Conservation (phyloP, 2,797 vertebrate genomes). For the Silurus lanzhouensis region DNA sequence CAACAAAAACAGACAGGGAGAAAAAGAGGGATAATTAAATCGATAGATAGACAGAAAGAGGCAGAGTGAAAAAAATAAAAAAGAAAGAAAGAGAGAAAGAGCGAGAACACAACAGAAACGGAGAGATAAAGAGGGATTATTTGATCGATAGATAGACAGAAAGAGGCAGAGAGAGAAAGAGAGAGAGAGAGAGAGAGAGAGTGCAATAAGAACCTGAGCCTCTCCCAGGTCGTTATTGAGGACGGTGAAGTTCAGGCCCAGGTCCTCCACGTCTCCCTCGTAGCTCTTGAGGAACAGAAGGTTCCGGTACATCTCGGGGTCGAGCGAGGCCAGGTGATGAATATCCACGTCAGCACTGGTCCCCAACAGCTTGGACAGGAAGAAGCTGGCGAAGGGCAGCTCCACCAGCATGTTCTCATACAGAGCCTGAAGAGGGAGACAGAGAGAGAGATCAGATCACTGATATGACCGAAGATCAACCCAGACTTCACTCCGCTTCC, state of each 20-base stretch:
- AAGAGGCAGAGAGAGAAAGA: conserved; percentile 7
- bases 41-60: not conserved
- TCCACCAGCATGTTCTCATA: conserved; percentile 99
- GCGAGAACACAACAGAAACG: conserved; percentile 40
- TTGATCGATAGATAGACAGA: not conserved
- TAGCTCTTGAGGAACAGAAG: conserved; percentile 98
- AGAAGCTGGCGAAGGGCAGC: conserved; percentile 96
- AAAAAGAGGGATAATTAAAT: not conserved
- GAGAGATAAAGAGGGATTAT: conserved; percentile 39
- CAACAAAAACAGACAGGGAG: not conserved
- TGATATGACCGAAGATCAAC: not conserved
- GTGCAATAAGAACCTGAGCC: conserved; percentile 81
- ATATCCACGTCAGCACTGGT: conserved; percentile 98
- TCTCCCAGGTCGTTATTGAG: conserved; percentile 98
- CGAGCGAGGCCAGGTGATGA: conserved; percentile 94
- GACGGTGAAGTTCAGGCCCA: conserved; percentile 96
- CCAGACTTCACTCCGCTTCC: not conserved
- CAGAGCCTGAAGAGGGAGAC: conserved; percentile 78
- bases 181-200: not conserved
- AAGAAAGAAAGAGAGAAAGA: not conserved
- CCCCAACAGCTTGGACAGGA: conserved; percentile 94
- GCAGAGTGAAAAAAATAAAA: not conserved
- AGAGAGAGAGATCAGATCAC: not conserved
- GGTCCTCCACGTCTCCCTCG: conserved; percentile 93
- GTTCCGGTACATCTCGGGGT: conserved; percentile 96